phyloP scores from a whole-genome alignment of 2,888 invertebrate species.

The Flexamia atlantica region DNA sequence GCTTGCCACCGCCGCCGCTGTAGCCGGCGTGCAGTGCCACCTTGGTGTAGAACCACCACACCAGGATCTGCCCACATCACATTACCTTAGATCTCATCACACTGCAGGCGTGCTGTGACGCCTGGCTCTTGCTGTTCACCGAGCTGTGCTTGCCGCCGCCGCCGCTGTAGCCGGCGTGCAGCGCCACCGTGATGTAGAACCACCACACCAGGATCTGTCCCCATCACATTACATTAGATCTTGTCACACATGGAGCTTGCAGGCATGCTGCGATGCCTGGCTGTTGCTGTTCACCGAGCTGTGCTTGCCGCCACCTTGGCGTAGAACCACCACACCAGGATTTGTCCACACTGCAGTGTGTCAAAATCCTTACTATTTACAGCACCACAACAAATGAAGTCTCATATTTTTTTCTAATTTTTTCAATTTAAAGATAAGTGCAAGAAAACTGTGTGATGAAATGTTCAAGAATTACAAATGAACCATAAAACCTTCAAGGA shows the following conservation, averaged over 20 bases:
- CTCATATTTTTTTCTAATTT: too few relatives aligned
- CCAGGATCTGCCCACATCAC: slow-evolving; percentile 92
- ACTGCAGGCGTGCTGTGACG: slow-evolving; percentile 97
- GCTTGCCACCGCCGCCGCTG: slow-evolving; percentile 86
- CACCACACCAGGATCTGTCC: slow-evolving; percentile 98
- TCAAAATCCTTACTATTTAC: too few relatives aligned
- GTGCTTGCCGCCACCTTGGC: slow-evolving; percentile 96
- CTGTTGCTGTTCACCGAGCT: slow-evolving; percentile 91
- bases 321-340: slow-evolving; percentile 99
- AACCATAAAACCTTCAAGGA: too few relatives aligned
- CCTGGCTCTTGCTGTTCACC: slow-evolving; percentile 91
- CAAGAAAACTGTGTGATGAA: too few relatives aligned
- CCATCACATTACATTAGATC: too few relatives aligned
- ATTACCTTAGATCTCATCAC: slow-evolving; percentile 99
- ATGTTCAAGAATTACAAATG: too few relatives aligned
- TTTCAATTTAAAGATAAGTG: too few relatives aligned
- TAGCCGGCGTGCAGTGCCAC: slow-evolving; percentile 92
- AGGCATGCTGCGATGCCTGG: slow-evolving; percentile 96
- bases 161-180: slow-evolving; percentile 88
- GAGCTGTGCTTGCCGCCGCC: slow-evolving; percentile 91
- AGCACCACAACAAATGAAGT: too few relatives aligned
- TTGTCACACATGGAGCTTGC: slow-evolving; percentile 98
- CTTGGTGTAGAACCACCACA: slow-evolving; percentile 99
- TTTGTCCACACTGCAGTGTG: too few relatives aligned
- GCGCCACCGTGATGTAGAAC: slow-evolving; percentile 97